A percentile compares a stretch with the other conserved stretches of the same genome.
Evolutionary conservation across 2,113 vertebrate species (phyloP).

Genomic region (Tupaia chinensis): DNA sequence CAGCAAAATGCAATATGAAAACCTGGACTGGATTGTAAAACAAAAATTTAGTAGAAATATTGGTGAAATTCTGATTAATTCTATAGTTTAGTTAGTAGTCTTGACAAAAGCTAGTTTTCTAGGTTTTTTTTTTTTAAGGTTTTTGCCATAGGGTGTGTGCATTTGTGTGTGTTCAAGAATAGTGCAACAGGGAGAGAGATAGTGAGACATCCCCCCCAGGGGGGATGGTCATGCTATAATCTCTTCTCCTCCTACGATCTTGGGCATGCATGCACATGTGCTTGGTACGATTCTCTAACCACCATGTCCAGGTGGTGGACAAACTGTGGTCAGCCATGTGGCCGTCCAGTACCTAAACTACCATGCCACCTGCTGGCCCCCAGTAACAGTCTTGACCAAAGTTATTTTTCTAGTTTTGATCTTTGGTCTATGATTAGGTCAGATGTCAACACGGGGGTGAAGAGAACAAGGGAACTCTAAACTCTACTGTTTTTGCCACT

Average conservation of each 20-base stretch:
- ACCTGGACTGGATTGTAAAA: neutral
- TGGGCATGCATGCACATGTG: too few species aligned
- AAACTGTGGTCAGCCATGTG: too few species aligned
- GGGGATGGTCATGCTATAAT: too few species aligned
- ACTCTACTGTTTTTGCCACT: neutral
- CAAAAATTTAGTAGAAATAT: neutral
- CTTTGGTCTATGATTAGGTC: neutral
- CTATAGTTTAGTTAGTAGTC: neutral
- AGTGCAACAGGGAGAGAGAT: too few species aligned
- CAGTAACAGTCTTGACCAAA: neutral
- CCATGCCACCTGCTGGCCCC: too few species aligned
- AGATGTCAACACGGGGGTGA: neutral
- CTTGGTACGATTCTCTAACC: too few species aligned
- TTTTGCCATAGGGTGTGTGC: too few species aligned
- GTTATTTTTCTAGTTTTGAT: neutral
- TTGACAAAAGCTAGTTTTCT: neutral
- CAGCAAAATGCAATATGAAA: neutral
- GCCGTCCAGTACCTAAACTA: too few species aligned
- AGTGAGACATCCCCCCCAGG: too few species aligned
- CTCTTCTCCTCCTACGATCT: too few species aligned
- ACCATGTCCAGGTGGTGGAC: too few species aligned
- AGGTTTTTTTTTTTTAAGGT: neutral
- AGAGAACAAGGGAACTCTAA: neutral
- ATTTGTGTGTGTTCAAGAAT: too few species aligned
- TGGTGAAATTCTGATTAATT: neutral